Conservation (phyloP, 2,888 invertebrate species). For the Baccha elongata region DNA sequence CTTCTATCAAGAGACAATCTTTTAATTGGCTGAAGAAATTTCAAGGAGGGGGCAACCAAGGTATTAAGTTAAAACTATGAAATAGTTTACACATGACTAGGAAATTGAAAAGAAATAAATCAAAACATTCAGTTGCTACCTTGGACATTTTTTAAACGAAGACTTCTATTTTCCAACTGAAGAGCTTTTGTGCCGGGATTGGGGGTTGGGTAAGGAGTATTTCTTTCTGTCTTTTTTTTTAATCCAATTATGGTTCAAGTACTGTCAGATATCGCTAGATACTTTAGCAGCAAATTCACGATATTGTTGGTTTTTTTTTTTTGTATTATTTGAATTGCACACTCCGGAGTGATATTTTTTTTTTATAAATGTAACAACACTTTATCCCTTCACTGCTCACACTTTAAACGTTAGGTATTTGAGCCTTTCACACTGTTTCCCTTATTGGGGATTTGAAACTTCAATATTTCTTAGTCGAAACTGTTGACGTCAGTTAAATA, state of each 20-base stretch:
- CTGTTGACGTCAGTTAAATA: no score
- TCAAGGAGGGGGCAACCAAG: conserved; percentile 24
- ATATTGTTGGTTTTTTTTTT: conserved; percentile 9
- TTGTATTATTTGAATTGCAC: conserved; percentile 10
- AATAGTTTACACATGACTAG: not conserved
- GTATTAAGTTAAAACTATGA: conserved; percentile 23
- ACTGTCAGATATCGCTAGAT: conserved; percentile 33
- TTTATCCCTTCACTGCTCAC: conserved; percentile 7
- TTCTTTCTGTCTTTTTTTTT: conserved; percentile 28
- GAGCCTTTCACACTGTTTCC: not conserved
- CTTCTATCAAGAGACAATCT: not conserved
- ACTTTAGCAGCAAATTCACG: conserved; percentile 36
- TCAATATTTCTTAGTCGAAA: no score
- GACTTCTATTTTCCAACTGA: conserved; percentile 18
- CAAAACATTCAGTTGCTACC: conserved; percentile 41
- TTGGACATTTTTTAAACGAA: conserved; percentile 60
- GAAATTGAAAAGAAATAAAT: conserved; percentile 23
- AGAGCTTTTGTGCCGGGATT: conserved; percentile 3
- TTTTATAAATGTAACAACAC: conserved; percentile 53
- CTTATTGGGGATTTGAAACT: not conserved
- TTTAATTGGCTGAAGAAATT: conserved; percentile 32
- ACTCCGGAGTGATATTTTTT: conserved; percentile 28
- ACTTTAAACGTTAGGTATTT: conserved; percentile 13
- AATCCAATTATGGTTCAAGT: conserved; percentile 72
- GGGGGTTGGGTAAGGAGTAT: not conserved